These are phyloP conservation scores for Hypocryptadius cinnamomeus DNA, from an alignment of 2,113 vertebrate species.

Conservation along the genomic window DNA sequence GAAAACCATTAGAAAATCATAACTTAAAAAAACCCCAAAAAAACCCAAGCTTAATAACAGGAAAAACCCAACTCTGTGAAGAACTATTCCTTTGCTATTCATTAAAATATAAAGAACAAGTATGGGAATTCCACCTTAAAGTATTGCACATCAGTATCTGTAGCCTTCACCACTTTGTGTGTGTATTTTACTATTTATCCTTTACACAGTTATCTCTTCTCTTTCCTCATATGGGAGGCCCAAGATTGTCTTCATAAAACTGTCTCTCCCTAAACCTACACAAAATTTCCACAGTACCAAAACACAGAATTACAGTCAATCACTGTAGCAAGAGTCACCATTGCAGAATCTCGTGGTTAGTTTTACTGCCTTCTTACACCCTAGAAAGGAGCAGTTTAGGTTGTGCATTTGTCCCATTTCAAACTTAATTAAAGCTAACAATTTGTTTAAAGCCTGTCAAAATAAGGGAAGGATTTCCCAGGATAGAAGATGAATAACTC, in stretches of 20 bases:
- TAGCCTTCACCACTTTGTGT: not conserved
- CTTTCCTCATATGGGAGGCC: not conserved
- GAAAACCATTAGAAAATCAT: not conserved
- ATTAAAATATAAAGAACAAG: not conserved
- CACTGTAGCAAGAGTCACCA: not conserved
- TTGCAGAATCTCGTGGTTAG: not conserved
- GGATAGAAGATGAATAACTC: not conserved
- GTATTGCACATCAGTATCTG: not conserved
- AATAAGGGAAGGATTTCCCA: constrained; percentile 31
- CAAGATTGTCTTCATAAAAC: not conserved
- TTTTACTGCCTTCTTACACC: not conserved
- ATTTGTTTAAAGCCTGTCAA: constrained; percentile 57
- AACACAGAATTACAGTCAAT: not conserved
- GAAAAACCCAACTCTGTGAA: not conserved
- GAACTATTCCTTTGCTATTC: not conserved
- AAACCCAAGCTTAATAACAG: not conserved
- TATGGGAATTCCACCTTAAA: not conserved
- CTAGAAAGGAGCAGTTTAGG: not conserved
- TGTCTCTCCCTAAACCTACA: not conserved
- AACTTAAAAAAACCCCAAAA: not conserved
- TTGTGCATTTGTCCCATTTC: constrained; percentile 33
- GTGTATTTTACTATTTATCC: not conserved
- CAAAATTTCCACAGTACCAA: not conserved
- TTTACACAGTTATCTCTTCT: not conserved
- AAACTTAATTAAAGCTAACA: constrained; percentile 49